Conservation (phyloP, 1,140 invertebrate species). For the Saxidomus purpurata region DNA sequence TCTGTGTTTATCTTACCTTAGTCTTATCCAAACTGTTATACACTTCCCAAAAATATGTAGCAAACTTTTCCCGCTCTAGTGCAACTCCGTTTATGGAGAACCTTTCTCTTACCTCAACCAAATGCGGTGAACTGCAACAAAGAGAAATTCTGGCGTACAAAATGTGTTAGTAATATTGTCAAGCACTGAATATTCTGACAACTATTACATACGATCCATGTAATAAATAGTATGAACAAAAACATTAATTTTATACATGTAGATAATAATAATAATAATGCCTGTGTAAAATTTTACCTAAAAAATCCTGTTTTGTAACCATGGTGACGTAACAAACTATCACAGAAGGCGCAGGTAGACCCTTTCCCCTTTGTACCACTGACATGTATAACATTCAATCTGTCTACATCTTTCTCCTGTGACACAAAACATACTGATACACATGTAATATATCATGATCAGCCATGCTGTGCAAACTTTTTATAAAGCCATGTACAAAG, state of each 20-base stretch:
- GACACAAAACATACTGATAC: conserved; percentile 60
- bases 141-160: no score
- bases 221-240: no score
- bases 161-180: no score
- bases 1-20: no score
- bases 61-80: conserved; percentile 92
- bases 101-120: conserved; percentile 96
- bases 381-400: conserved; percentile 95
- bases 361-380: conserved; percentile 97
- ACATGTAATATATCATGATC: no score
- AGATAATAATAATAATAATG: no score
- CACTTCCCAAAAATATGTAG: conserved; percentile 93
- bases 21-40: conserved; percentile 89
- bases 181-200: no score
- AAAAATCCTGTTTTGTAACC: conserved; percentile 98
- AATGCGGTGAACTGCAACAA: conserved; percentile 94
- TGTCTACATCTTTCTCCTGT: conserved; percentile 86
- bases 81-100: conserved; percentile 95
- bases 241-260: no score
- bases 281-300: no score
- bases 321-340: conserved; percentile 94
- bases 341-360: conserved; percentile 97
- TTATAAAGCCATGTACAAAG: no score
- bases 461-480: no score
- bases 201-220: no score